These are phyloP conservation scores for Sparidentex hasta DNA, from an alignment of 2,797 vertebrate species.

Conservation along the genomic window DNA sequence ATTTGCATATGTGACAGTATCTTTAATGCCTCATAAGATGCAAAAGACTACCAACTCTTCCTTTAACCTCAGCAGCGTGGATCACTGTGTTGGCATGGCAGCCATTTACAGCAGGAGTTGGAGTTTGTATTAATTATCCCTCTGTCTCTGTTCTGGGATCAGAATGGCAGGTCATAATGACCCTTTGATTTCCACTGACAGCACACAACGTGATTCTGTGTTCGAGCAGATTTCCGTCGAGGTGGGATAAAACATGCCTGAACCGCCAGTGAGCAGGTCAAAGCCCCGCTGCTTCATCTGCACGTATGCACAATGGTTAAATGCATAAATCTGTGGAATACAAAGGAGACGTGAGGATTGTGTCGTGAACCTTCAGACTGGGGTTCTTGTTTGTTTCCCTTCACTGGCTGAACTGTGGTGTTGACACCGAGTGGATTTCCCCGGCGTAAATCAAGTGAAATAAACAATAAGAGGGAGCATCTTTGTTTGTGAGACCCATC, in stretches of 20 bases:
- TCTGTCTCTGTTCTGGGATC: conserved; percentile 21
- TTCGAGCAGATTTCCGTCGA: conserved; percentile 56
- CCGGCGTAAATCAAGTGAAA: neutral
- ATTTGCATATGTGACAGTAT: neutral
- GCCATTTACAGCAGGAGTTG: neutral
- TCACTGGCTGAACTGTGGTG: neutral
- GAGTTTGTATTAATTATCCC: conserved; percentile 24
- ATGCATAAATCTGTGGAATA: conserved; percentile 18
- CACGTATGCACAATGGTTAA: neutral
- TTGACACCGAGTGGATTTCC: neutral
- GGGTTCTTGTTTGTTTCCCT: neutral
- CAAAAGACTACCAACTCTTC: neutral
- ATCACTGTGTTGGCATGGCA: neutral
- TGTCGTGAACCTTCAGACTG: neutral
- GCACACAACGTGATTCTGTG: conserved; percentile 25
- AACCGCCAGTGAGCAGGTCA: conserved; percentile 44
- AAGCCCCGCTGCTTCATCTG: conserved; percentile 1
- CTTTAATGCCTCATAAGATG: neutral
- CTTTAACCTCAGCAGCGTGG: no score
- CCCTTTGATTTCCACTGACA: conserved; percentile 49
- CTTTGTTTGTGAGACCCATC: conserved; percentile 5
- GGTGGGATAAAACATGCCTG: conserved; percentile 45
- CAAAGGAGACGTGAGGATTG: neutral
- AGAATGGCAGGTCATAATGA: conserved; percentile 48
- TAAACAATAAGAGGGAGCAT: neutral